phyloP scores from a whole-genome alignment of 2,113 vertebrate species.

The Hydrolagus affinis region DNA sequence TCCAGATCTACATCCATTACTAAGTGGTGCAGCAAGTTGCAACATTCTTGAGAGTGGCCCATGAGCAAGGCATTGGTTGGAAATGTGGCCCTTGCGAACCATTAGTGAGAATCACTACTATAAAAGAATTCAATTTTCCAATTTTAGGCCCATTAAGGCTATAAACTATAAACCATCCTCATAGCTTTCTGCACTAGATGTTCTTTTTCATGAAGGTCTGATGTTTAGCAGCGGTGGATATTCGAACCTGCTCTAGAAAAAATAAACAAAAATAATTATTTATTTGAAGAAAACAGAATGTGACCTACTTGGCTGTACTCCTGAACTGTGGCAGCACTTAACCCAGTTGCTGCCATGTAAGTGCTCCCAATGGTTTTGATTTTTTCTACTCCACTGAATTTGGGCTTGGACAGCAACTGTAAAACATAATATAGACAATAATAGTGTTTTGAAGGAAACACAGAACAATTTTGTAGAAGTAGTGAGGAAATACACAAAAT shows the following conservation, averaged over 20 bases:
- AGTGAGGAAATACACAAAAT: neutral
- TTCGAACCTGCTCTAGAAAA: neutral
- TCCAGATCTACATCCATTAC: no score
- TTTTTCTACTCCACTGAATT: slow-evolving; percentile 96
- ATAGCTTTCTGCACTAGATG: no score
- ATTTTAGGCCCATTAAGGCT: no score
- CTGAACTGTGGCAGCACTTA: slow-evolving; percentile 77
- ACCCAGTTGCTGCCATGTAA: slow-evolving; percentile 92
- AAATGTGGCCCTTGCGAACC: no score
- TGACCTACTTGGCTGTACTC: slow-evolving; percentile 75
- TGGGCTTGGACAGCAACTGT: slow-evolving; percentile 88
- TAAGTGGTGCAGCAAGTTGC: no score
- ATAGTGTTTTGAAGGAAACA: neutral
- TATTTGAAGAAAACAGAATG: neutral
- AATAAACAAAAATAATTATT: neutral
- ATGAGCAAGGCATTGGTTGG: no score
- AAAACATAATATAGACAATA: neutral
- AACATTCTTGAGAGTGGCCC: no score
- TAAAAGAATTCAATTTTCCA: no score
- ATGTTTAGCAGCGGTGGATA: no score
- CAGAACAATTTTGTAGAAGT: neutral
- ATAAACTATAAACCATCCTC: no score
- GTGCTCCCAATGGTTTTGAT: slow-evolving; percentile 98
- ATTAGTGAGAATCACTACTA: no score
- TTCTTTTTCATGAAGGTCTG: neutral